These are phyloP conservation scores for Actenoides hombroni DNA, from an alignment of 2,113 vertebrate genomes.

Conservation along the genomic window DNA sequence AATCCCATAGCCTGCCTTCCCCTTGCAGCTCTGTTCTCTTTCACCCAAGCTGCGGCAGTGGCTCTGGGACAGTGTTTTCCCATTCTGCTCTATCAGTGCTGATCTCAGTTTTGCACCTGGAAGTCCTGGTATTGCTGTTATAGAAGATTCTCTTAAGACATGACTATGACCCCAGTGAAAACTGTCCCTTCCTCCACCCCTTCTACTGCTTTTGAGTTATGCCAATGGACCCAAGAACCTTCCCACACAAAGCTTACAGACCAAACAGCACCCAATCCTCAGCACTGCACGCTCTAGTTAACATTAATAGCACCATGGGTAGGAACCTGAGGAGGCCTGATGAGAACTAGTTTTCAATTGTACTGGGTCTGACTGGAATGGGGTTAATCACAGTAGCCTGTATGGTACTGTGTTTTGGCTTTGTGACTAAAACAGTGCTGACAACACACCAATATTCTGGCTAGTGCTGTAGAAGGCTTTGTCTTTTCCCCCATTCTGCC, in stretches of 20 bases:
- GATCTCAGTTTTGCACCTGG: background rate
- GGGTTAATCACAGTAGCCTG: background rate
- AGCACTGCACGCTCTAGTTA: background rate
- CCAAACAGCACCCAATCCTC: background rate
- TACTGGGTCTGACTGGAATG: background rate
- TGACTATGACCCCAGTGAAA: background rate
- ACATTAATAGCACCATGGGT: rapidly evolving
- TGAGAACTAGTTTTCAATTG: rapidly evolving
- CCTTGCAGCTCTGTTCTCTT: background rate
- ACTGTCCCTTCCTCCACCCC: rapidly evolving
- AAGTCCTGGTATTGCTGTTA: background rate
- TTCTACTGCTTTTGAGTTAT: background rate
- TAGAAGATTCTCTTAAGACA: background rate
- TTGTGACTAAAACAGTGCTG: background rate
- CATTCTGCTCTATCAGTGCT: background rate
- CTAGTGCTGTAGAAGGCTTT: background rate
- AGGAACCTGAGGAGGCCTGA: background rate
- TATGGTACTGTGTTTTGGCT: background rate
- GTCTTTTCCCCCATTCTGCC: background rate
- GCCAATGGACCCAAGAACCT: background rate
- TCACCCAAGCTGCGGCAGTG: background rate
- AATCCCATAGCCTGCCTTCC: background rate
- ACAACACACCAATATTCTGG: background rate
- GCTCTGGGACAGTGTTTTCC: background rate
- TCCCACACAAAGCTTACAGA: background rate